Evolutionary conservation across 2,113 vertebrate genomes (phyloP), one percentile per base, ranked within the genome.

Genomic region (Heteronetta atricapilla): DNA sequence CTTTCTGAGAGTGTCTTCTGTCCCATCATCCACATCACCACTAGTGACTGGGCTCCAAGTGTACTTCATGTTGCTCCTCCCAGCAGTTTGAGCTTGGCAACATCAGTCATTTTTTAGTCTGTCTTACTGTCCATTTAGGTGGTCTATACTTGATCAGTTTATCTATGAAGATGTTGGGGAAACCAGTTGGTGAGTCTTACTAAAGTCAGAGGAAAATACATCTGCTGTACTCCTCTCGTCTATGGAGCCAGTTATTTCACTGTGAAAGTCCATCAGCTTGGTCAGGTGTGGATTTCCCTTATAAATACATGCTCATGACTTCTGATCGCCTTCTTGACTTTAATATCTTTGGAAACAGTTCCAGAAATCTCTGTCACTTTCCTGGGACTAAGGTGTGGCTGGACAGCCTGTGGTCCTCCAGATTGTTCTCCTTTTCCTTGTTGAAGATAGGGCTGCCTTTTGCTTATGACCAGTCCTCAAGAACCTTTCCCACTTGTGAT

Each of bases 141-240:
- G 33, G 29, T 67, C 20, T 76, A 8, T 60, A 33, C 42, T 72
- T 86, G 36, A 14, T 76, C 42, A 21, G 6, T 68, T 82, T 76
- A 28, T 59, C 26, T 79, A 0, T 40, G 53, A 73, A 68, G 18
- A 5, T 60, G 28, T 38, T 68, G 2, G 31, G 31, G 83, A 50
- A 90, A 64, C 46, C 33, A 25, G 14, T 13, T 80, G 55, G 31
- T 40, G 80, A 46, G 36, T 6, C 11, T 72, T 76, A 44, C 34
- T 21, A 19, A 93, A 70, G 16, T 82, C 26, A 23, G 63, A 44
- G 50, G 40, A 73, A 76, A 68, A 16, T 19, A n/a, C 9, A 40
- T n/a, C 21, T 82, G 0, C 2, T 55, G n/a, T 46, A 60, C 2
- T 76, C 2, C 4, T 6, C 6, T 59, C 8, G 23, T 75, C 28